Evolutionary conservation across 2,113 vertebrate species (phyloP).

Genomic region (Dasypus novemcinctus): DNA sequence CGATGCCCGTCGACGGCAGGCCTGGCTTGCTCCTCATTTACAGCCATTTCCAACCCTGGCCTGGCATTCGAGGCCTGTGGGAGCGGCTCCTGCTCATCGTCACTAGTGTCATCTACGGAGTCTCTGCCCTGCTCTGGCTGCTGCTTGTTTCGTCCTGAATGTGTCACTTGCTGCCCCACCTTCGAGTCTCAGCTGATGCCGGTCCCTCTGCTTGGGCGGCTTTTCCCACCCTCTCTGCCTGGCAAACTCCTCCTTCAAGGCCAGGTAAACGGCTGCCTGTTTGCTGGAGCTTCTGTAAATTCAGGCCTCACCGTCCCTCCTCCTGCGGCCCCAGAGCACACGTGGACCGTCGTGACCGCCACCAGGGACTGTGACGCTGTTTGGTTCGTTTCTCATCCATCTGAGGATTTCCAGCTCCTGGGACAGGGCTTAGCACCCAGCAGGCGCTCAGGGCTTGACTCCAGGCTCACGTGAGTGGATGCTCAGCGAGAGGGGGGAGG

Average conservation of each 20-base stretch:
- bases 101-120: not conserved
- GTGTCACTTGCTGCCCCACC: fast-evolving
- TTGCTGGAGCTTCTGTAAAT: not conserved
- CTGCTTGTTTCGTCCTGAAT: not conserved
- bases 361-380: fast-evolving
- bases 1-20: fast-evolving
- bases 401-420: not conserved
- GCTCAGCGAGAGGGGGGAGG: not conserved
- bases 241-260: not conserved
- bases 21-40: not conserved
- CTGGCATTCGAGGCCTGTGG: not conserved
- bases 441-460: not conserved
- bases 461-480: fast-evolving
- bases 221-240: not conserved
- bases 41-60: not conserved
- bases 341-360: not conserved
- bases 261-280: not conserved
- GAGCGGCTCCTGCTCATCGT: not conserved
- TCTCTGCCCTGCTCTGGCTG: not conserved
- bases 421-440: not conserved
- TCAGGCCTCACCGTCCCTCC: not conserved
- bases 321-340: not conserved
- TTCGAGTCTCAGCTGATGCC: not conserved
- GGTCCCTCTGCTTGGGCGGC: not conserved
- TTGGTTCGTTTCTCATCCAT: no score